These are phyloP conservation scores for Homarus gammarus DNA, from an alignment of 2,888 invertebrate species.

Conservation along the genomic window DNA sequence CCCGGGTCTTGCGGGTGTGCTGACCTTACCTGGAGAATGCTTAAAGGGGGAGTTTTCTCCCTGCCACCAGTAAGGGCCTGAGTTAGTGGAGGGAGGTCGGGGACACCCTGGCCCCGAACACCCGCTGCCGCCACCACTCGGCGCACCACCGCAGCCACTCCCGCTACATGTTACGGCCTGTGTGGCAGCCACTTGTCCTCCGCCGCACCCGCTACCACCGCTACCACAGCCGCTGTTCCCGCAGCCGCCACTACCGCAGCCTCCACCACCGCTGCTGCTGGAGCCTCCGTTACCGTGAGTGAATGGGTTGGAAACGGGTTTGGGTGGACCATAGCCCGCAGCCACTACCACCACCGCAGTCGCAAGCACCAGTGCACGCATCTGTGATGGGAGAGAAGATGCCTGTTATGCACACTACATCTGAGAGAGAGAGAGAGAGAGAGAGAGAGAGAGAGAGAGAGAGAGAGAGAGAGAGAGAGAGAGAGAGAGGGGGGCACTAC, in stretches of 20 bases:
- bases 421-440: no score
- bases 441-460: no score
- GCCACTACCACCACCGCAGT: constrained; percentile 29
- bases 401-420: not conserved
- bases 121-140: constrained; percentile 17
- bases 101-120: constrained; percentile 14
- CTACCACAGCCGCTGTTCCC: constrained; percentile 13
- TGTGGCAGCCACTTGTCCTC: not conserved
- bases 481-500: no score
- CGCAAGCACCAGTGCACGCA: constrained; percentile 44
- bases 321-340: constrained; percentile 44
- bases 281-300: constrained; percentile 7
- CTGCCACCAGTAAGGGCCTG: constrained; percentile 61
- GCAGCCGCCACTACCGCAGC: constrained; percentile 14
- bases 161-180: constrained; percentile 27
- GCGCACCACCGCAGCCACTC: constrained; percentile 9
- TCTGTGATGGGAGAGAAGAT: not conserved
- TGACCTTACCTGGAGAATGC: not conserved
- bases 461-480: no score
- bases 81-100: not conserved
- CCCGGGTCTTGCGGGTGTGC: not conserved
- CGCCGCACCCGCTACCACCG: not conserved
- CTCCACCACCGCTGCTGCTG: not conserved
- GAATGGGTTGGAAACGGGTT: not conserved
- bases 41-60: constrained; percentile 45